Evolutionary conservation across 2,797 vertebrate species (phyloP), one percentile per base, ranked within the genome.

Genomic region (Acrossocheilus wenchowensis): DNA sequence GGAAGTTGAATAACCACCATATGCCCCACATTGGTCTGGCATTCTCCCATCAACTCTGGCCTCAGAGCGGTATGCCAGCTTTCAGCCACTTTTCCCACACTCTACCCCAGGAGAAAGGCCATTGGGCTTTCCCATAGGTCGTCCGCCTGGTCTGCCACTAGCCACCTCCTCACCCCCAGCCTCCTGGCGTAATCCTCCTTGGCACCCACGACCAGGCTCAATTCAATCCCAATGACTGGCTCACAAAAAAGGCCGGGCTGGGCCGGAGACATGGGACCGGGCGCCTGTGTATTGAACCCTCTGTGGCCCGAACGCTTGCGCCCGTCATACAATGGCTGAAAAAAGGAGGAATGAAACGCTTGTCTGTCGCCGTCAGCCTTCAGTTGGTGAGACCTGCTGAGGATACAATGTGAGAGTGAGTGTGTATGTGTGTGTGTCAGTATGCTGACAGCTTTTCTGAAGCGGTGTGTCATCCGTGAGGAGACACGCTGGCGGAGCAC

Each of bases 1-100:
- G 84, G 89, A 89, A 86, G 81, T 87, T 91, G 89, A 91, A 91
- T 91, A 89, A 90, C 83, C 85, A 90, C 88, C 83, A 91, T 88
- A 88, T 90, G 90, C 89, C 88, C 88, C 86, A 82, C 83, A 87
- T 81, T 86, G 87, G 88, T 82, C 89, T 91, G 89, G 88, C 87
- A 84, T 84, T 88, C 87, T 84, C 81, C 87, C 83, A 89, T 87
- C 72, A 87, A 60, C 83, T 87, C 83, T 84, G 88, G 83, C 87
- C 88, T 86, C 84, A 68, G 57, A 83, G 78, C 78, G 21, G 36
- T 30, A 17, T 91, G 88, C 90, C 89, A 91, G 88, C 89, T 90
- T 86, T 89, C 87, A 88, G 78, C 75, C 72, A 87, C 82, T 89
- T 91, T 91, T 91, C 90, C 88, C 90, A 91, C 90, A 90, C 88